Evolutionary conservation across 2,888 invertebrate genomes (phyloP), one percentile per base, ranked within the genome.

Genomic region (Leucoptera coffeella): DNA sequence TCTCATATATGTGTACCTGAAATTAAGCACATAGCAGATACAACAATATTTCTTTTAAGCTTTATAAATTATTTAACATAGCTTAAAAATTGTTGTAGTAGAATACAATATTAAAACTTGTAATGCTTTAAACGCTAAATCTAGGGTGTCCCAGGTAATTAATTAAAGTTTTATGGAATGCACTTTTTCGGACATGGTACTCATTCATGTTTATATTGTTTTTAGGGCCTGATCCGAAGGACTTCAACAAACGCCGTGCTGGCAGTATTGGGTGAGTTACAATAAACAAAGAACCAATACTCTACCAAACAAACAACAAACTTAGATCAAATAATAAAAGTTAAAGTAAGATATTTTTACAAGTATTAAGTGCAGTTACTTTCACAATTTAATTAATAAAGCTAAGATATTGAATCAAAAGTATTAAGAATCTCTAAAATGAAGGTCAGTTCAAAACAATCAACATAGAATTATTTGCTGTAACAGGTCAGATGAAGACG

Each of bases 401-500:
- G n/a, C n/a, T n/a, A n/a, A n/a, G n/a, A n/a, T n/a, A n/a, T n/a
- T n/a, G n/a, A n/a, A n/a, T n/a, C n/a, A n/a, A n/a, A n/a, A n/a
- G n/a, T n/a, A n/a, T n/a, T n/a, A n/a, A n/a, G n/a, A n/a, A n/a
- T n/a, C n/a, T n/a, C n/a, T n/a, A n/a, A n/a, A n/a, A n/a, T n/a
- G n/a, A n/a, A n/a, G n/a, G n/a, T n/a, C n/a, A n/a, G n/a, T n/a
- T n/a, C n/a, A n/a, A n/a, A n/a, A n/a, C n/a, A n/a, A n/a, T n/a
- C n/a, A n/a, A n/a, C n/a, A n/a, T n/a, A n/a, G n/a, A n/a, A n/a
- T n/a, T n/a, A n/a, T n/a, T n/a, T n/a, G n/a, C 23, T 3, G 35
- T 61, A 57, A 29, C 64, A 85, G 86, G 72, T 86, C 85, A 71
- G 85, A 86, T 81, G 86, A 86, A 74, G 86, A 86, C 78, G 85